phyloP scores from a whole-genome alignment of 2,113 vertebrate genomes.

The Larimichthys crocea region DNA sequence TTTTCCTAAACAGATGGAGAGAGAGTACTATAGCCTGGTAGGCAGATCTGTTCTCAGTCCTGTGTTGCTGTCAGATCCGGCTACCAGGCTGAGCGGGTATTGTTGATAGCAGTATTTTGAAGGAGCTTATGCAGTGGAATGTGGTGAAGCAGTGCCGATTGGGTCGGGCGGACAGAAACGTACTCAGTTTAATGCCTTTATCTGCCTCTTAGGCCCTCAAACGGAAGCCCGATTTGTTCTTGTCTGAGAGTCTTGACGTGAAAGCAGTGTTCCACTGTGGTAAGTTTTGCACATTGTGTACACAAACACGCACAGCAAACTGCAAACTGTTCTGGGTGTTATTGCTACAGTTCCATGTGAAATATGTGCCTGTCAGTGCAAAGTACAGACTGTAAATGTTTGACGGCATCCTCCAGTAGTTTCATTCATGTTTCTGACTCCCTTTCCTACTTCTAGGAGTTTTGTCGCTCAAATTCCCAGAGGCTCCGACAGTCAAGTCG shows the following conservation, averaged over 20 bases:
- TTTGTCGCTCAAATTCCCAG: conserved; percentile 97
- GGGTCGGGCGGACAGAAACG: conserved; percentile 47
- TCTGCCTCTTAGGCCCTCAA: conserved; percentile 97
- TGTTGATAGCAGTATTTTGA: conserved; percentile 64
- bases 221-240: conserved; percentile 98
- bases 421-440: conserved; percentile 49
- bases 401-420: conserved; percentile 32
- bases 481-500: conserved; percentile 97
- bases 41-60: conserved; percentile 71
- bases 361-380: conserved; percentile 32
- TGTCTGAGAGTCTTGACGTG: conserved; percentile 96
- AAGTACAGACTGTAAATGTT: conserved; percentile 42
- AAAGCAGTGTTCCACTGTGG: conserved; percentile 98
- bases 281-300: conserved; percentile 83
- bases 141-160: conserved; percentile 61
- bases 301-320: conserved; percentile 31
- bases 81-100: conserved; percentile 75
- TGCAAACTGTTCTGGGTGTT: conserved; percentile 7
- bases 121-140: conserved; percentile 68
- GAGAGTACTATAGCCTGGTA: conserved; percentile 74
- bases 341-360: conserved; percentile 8
- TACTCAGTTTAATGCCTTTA: conserved; percentile 80
- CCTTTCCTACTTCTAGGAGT: conserved; percentile 85
- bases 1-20: conserved; percentile 69
- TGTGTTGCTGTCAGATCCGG: conserved; percentile 69